Evolutionary conservation across 1,140 invertebrate genomes (phyloP), one percentile per base, ranked within the genome.

Genomic region (Drosophila ambigua): DNA sequence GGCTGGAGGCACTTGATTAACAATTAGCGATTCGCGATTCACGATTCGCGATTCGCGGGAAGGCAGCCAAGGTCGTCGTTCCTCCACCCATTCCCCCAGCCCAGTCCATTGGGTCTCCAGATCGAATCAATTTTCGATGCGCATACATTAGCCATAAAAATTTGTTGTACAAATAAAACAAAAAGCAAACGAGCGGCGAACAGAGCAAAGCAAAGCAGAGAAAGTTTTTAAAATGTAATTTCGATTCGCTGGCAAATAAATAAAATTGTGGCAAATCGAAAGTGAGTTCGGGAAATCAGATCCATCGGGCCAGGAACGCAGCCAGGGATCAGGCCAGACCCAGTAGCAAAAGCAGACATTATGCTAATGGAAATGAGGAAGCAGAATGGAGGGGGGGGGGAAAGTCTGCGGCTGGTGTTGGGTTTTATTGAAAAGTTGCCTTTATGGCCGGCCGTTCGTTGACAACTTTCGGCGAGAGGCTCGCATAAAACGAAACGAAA

Each of bases 201-300:
- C 20, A 20, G 20, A 2, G 20, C 20, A 20, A 20, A 20, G 20
- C 20, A 20, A 1, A 39, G 35, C 35, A 73, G 48, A 49, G 43
- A 76, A 85, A 85, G 69, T 88, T 83, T 88, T 82, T 83, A 83
- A 88, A 88, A 83, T 88, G 79, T 88, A 88, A 87, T 88, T 87
- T 88, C 48, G 39, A 23, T 46, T 13, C 52, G 44, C 67, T 66
- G 65, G 45, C 54, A 68, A 81, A 84, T 87, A 85, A 85, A 85
- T 88, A 85, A 87, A 87, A 83, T 88, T 78, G 79, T 72, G 69
- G 54, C 77, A 82, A 82, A 87, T 76, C 74, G 82, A 81, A 77
- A 87, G 59, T 68, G 54, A 51, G 52, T 58, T 46, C 44, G 69
- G 57, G 26, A 58, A 84, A 84, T 84, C 75, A 50, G 75, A 51